phyloP scores from a whole-genome alignment of 2,797 vertebrate species.

The Carcharodon carcharias region DNA sequence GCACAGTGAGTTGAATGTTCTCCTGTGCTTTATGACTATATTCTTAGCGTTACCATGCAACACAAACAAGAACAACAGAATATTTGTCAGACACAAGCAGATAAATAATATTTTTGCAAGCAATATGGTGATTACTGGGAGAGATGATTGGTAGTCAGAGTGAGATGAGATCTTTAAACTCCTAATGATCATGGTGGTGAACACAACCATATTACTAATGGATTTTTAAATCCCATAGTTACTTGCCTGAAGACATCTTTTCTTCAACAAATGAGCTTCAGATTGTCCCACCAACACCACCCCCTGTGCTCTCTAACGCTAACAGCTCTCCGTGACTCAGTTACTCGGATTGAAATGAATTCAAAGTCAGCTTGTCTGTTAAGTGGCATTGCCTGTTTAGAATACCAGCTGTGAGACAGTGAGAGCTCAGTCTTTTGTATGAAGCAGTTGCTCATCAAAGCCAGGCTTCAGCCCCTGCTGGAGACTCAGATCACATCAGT shows the following conservation, averaged over 20 bases:
- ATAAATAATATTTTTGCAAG: not conserved
- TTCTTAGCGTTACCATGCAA: no score
- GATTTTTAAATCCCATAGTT: not conserved
- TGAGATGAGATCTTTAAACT: not conserved
- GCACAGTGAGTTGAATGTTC: not conserved
- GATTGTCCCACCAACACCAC: not conserved
- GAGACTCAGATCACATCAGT: not conserved
- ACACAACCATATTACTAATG: not conserved
- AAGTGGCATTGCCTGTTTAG: not conserved
- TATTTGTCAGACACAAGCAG: not conserved
- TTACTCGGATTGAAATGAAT: not conserved
- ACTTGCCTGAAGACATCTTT: not conserved
- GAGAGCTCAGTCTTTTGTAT: not conserved
- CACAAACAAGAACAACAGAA: not conserved
- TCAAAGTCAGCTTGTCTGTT: not conserved
- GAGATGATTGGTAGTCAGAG: not conserved
- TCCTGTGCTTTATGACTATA: not conserved
- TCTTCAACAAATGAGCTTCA: not conserved
- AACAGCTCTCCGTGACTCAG: not conserved
- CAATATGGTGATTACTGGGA: not conserved
- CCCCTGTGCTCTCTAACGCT: not conserved
- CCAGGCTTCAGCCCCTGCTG: not conserved
- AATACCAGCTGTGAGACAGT: not conserved
- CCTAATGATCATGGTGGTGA: not conserved
- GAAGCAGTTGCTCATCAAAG: not conserved